Percentiles rank a stretch among this genome's conserved stretches.
phyloP scores from a whole-genome alignment of 2,113 vertebrate species.

The Mesitornis unicolor region DNA sequence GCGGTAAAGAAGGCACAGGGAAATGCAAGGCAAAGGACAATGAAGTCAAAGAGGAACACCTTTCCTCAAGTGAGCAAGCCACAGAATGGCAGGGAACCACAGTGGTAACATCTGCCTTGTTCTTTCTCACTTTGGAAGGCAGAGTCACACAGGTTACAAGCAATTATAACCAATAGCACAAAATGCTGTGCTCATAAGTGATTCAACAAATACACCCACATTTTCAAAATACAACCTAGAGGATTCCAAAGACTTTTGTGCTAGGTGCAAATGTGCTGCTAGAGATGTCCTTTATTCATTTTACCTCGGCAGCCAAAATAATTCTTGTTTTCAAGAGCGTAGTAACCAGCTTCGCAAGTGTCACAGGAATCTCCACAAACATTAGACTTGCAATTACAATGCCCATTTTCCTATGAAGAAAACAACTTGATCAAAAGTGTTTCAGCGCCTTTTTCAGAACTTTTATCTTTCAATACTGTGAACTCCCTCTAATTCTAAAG shows the following conservation, averaged over 20 bases:
- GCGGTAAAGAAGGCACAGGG: neutral
- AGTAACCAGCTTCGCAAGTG: slow-evolving; percentile 86
- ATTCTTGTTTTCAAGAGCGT: slow-evolving; percentile 78
- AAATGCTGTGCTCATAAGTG: neutral
- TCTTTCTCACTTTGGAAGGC: neutral
- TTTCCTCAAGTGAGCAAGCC: fast-evolving
- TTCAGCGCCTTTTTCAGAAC: neutral
- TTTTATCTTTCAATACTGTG: neutral
- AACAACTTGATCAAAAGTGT: neutral
- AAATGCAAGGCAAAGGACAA: neutral
- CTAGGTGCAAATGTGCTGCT: neutral
- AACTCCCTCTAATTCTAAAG: neutral
- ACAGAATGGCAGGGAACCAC: neutral
- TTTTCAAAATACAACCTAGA: neutral
- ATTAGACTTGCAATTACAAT: slow-evolving; percentile 87
- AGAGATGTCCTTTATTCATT: neutral
- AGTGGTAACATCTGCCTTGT: neutral
- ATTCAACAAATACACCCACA: neutral
- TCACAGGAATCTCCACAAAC: slow-evolving; percentile 79
- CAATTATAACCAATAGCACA: neutral
- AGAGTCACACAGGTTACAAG: neutral
- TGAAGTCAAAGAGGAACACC: neutral
- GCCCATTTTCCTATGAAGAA: slow-evolving; percentile 78
- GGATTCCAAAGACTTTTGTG: neutral
- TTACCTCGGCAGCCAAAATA: slow-evolving; percentile 94